Evolutionary conservation across 2,888 invertebrate species (phyloP).

Genomic region (Aelia acuminata): DNA sequence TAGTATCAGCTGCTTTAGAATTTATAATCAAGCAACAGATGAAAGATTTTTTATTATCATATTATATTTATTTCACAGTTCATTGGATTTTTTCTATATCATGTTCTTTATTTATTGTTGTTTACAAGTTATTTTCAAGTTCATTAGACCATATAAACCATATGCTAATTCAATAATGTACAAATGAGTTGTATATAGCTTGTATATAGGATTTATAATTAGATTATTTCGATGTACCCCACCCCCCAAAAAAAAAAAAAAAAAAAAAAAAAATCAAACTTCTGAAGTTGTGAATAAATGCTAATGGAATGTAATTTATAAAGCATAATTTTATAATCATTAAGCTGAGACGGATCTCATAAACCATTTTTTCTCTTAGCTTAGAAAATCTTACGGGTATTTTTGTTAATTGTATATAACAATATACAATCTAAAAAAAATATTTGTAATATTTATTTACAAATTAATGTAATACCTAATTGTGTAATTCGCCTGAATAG

Average conservation of each 20-base stretch:
- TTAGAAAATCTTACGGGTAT: constrained; percentile 38
- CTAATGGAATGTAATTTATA: background rate
- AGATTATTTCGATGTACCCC: background rate
- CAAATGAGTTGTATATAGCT: constrained; percentile 23
- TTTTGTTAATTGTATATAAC: constrained; percentile 27
- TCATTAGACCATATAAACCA: background rate
- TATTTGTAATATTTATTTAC: constrained; percentile 33
- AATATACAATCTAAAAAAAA: constrained; percentile 34
- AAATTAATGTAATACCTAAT: background rate
- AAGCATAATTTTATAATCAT: constrained; percentile 3
- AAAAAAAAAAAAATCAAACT: background rate
- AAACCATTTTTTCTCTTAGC: constrained; percentile 23
- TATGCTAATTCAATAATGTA: constrained; percentile 37
- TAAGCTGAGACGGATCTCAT: constrained; percentile 19
- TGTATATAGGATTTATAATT: constrained; percentile 38
- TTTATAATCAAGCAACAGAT: background rate
- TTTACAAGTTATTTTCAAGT: background rate
- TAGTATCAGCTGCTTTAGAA: background rate
- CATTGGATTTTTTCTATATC: background rate
- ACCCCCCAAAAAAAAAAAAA: background rate
- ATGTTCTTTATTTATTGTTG: background rate
- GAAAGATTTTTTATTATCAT: background rate
- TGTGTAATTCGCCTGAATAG: background rate
- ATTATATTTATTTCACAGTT: background rate
- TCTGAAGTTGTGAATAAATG: background rate